Percentiles rank a stretch among this genome's conserved stretches.
Evolutionary conservation across 2,113 vertebrate species (phyloP).

Genomic region (Laticauda colubrina): DNA sequence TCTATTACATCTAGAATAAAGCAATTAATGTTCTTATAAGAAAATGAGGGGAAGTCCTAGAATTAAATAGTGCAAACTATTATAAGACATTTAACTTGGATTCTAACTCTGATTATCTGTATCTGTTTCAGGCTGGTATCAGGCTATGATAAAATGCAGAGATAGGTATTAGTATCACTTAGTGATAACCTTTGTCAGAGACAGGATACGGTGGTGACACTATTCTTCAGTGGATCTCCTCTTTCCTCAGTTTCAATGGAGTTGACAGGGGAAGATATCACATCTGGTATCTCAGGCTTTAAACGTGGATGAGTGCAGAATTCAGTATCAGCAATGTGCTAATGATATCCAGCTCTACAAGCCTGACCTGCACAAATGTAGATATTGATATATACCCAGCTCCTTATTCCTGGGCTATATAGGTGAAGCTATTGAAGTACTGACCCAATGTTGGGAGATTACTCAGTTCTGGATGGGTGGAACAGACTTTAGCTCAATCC

Average conservation of each 20-base stretch:
- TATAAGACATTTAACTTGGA: background rate
- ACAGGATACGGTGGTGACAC: background rate
- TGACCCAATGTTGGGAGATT: background rate
- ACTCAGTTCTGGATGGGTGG: background rate
- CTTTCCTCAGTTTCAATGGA: background rate
- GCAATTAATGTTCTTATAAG: background rate
- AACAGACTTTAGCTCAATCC: background rate
- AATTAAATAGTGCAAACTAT: background rate
- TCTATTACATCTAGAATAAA: background rate
- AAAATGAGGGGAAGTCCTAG: background rate
- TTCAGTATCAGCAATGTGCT: background rate
- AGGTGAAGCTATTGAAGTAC: background rate
- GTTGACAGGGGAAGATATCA: background rate
- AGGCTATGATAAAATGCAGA: background rate
- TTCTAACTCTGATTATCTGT: background rate
- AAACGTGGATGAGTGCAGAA: background rate
- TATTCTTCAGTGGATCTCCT: background rate
- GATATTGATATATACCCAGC: background rate
- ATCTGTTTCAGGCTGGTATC: background rate
- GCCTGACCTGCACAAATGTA: background rate
- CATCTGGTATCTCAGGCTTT: background rate
- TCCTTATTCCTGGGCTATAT: background rate
- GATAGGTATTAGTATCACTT: background rate
- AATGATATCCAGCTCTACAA: background rate
- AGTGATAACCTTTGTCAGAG: background rate